phyloP scores from a whole-genome alignment of 2,888 invertebrate genomes.

The Hesperia comma region DNA sequence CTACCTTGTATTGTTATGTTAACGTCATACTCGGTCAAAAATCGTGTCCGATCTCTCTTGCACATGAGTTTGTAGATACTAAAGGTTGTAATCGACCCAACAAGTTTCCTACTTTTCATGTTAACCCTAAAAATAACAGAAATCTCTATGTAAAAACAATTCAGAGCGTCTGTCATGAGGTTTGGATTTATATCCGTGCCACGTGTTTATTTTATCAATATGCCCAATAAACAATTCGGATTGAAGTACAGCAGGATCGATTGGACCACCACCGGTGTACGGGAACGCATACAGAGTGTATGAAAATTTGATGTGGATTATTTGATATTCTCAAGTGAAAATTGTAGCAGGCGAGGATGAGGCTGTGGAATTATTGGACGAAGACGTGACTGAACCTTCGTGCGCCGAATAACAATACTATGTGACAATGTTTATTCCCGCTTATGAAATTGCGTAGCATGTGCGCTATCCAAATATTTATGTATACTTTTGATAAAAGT shows the following conservation, averaged over 20 bases:
- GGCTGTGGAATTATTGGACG: conserved; percentile 76
- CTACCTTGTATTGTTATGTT: too few species aligned
- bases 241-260: conserved; percentile 18
- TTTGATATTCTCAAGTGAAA: conserved; percentile 74
- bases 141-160: not conserved
- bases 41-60: too few species aligned
- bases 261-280: conserved; percentile 21
- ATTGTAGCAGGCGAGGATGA: conserved; percentile 68
- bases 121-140: not conserved
- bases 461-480: not conserved
- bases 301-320: conserved; percentile 52
- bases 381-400: conserved; percentile 70
- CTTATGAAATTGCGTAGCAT: conserved; percentile 21
- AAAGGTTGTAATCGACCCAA: too few species aligned
- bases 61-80: too few species aligned
- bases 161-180: not conserved
- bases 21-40: too few species aligned
- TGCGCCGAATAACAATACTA: conserved; percentile 69
- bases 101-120: not conserved
- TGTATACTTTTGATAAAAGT: not conserved
- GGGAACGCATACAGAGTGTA: conserved; percentile 24
- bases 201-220: not conserved
- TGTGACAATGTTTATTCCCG: conserved; percentile 58
- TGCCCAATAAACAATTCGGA: conserved; percentile 7
- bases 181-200: not conserved